A percentile compares a stretch with the other conserved stretches of the same genome.
phyloP scores from a whole-genome alignment of 2,113 vertebrate species.

The Nicator chloris region DNA sequence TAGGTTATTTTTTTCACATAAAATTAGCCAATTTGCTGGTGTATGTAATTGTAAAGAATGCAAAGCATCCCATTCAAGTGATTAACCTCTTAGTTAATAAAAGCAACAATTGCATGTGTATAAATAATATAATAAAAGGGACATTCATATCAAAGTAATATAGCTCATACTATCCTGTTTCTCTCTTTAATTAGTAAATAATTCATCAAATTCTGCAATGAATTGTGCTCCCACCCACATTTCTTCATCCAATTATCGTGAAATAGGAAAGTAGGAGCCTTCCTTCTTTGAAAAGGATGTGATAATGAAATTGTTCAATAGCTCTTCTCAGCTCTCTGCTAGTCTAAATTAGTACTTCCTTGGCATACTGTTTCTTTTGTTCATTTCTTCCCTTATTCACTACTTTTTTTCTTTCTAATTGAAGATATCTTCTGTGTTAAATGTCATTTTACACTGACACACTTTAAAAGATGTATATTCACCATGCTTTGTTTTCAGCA shows the following conservation, averaged over 20 bases:
- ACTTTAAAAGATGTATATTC: neutral
- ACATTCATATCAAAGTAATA: slow-evolving; percentile 68
- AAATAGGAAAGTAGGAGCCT: slow-evolving; percentile 69
- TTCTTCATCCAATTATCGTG: slow-evolving; percentile 77
- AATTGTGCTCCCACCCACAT: slow-evolving; percentile 74
- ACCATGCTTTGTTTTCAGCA: slow-evolving; percentile 23
- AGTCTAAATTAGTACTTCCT: slow-evolving; percentile 22
- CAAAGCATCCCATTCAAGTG: slow-evolving; percentile 75
- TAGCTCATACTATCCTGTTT: slow-evolving; percentile 49
- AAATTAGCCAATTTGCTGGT: slow-evolving; percentile 77
- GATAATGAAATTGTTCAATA: slow-evolving; percentile 68
- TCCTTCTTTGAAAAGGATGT: slow-evolving; percentile 54
- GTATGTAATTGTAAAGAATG: slow-evolving; percentile 71
- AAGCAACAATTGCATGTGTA: slow-evolving; percentile 72
- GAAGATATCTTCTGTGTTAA: neutral
- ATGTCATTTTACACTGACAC: neutral
- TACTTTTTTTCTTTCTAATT: neutral
- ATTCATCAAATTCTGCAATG: slow-evolving; percentile 76
- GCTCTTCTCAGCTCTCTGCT: slow-evolving; percentile 43
- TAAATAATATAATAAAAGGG: slow-evolving; percentile 79
- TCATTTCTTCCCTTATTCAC: slow-evolving; percentile 13
- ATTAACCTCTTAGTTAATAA: slow-evolving; percentile 82
- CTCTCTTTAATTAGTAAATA: slow-evolving; percentile 80
- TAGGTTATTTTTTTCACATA: slow-evolving; percentile 68
- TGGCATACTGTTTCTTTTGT: slow-evolving; percentile 16